Conservation (phyloP, 2,888 invertebrate species). For the Scrobipalpa costella region DNA sequence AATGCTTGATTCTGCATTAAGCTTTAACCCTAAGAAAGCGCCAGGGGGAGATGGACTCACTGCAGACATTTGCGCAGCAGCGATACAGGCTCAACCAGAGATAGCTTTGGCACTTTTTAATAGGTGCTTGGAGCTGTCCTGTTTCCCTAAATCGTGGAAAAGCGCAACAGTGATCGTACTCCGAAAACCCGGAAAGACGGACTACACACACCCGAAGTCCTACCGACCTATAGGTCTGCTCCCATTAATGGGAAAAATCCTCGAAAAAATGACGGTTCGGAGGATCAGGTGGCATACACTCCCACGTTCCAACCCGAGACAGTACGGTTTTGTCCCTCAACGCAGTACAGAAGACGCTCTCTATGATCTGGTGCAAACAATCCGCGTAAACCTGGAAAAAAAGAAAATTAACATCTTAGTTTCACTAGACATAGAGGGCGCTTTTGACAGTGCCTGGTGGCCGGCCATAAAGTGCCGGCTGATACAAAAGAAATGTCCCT, state of each 20-base stretch:
- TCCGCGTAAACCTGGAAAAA: conserved; percentile 3
- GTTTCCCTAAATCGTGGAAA: neutral
- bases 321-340: conserved; percentile 11
- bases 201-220: neutral
- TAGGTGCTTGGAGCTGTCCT: neutral
- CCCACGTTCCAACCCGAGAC: too few species aligned
- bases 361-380: conserved; percentile 20
- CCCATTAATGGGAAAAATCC: neutral
- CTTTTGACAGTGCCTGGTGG: conserved; percentile 28
- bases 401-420: neutral
- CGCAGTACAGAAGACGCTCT: conserved; percentile 18
- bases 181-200: neutral
- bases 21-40: conserved; percentile 21
- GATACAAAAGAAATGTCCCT: conserved; percentile 25
- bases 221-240: conserved; percentile 4
- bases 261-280: conserved; percentile 17
- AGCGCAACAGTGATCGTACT: neutral
- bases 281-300: neutral
- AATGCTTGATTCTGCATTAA: too few species aligned
- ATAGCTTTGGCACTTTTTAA: neutral
- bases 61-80: neutral
- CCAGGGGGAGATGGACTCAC: conserved; percentile 11
- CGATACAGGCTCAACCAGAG: neutral
- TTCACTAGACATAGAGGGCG: neutral
- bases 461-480: conserved; percentile 27